phyloP scores from a whole-genome alignment of 2,888 invertebrate genomes.

The Cybosia mesomella region DNA sequence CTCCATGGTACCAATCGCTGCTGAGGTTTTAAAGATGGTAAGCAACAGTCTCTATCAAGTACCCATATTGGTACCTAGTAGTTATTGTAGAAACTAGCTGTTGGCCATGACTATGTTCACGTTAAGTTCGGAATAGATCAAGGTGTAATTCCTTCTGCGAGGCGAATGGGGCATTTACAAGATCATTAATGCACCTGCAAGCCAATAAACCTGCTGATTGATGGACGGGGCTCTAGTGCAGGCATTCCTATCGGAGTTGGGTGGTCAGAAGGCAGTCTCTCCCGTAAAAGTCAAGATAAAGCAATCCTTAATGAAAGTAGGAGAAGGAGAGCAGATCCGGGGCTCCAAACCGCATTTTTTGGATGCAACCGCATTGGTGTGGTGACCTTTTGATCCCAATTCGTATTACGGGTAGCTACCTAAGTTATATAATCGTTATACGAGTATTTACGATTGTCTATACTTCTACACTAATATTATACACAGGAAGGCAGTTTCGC shows the following conservation, averaged over 20 bases:
- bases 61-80: too few relatives aligned
- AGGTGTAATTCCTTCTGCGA: not conserved
- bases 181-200: too few relatives aligned
- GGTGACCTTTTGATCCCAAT: too few relatives aligned
- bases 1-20: constrained; percentile 99
- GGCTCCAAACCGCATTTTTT: not conserved
- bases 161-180: not conserved
- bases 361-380: not conserved
- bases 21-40: constrained; percentile 96
- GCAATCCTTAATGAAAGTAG: not conserved
- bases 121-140: not conserved
- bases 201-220: too few relatives aligned
- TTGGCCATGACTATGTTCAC: not conserved
- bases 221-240: too few relatives aligned
- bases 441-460: too few relatives aligned
- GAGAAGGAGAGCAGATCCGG: not conserved
- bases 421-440: too few relatives aligned
- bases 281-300: not conserved
- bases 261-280: not conserved
- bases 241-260: not conserved
- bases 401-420: too few relatives aligned
- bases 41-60: constrained; percentile 12
- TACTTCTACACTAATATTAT: too few relatives aligned
- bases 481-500: too few relatives aligned
- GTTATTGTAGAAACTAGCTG: not conserved